These are phyloP conservation scores for Drosophila littoralis DNA, from an alignment of 1,140 invertebrate genomes.

Conservation along the genomic window DNA sequence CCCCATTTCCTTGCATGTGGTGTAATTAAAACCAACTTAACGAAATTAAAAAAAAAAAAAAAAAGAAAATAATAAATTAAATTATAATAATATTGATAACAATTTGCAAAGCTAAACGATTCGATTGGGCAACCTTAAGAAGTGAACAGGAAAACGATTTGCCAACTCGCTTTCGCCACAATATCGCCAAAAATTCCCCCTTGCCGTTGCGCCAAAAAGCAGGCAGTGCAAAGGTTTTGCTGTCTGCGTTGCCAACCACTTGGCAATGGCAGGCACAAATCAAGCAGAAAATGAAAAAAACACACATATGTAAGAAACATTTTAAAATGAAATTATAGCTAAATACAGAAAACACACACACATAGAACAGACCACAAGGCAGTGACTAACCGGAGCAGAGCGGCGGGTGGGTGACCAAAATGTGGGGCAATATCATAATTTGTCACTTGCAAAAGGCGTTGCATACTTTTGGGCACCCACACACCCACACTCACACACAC, in stretches of 20 bases:
- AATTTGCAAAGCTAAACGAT: neutral
- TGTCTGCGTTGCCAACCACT: neutral
- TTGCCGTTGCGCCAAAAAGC: conserved; percentile 6
- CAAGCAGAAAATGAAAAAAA: conserved; percentile 4
- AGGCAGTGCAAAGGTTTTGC: neutral
- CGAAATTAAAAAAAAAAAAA: neutral
- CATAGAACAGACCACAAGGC: neutral
- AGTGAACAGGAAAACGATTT: too few species aligned
- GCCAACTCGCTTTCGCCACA: neutral
- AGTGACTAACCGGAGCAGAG: neutral
- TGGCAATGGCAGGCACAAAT: conserved; percentile 2
- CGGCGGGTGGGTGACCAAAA: neutral
- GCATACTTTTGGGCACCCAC: conserved; percentile 34
- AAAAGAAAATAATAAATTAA: neutral
- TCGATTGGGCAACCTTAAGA: neutral
- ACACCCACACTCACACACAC: conserved; percentile 2
- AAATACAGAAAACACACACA: too few species aligned
- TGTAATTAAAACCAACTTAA: conserved; percentile 32
- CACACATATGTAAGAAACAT: conserved; percentile 35
- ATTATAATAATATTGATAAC: neutral
- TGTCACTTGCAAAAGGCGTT: conserved; percentile 15
- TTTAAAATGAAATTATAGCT: conserved; percentile 35
- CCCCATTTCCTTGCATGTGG: conserved; percentile 21
- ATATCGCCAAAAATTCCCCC: conserved; percentile 1
- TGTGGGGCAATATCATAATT: conserved; percentile 8